Evolutionary conservation across 2,888 invertebrate species (phyloP), one percentile per base, ranked within the genome.

Genomic region (Noctua janthe): DNA sequence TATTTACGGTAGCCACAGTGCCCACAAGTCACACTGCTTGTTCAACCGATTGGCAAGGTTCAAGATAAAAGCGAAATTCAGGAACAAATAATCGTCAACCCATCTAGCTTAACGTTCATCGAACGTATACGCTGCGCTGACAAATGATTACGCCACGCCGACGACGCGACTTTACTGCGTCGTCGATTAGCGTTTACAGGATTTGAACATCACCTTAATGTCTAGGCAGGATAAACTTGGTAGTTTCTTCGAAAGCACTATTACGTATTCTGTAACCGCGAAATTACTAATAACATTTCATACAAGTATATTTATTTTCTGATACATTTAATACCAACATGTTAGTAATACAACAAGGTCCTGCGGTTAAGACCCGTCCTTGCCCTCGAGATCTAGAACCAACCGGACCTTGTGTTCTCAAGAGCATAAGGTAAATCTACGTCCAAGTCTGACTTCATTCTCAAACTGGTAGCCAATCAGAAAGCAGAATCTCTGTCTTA

Each of bases 381-480:
- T 94, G 94, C 88, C 93, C 92, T 91, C 91, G 91, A 91, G 87
- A 89, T 87, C 87, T 87, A 88, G 85, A 90, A 88, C 86, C 84
- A 91, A 88, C 90, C 92, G 92, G 92, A 93, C 92, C 94, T 94
- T 91, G 91, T 86, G 89, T 86, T 91, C 90, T 90, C 79, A 82
- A 85, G 80, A 81, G 74, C 73, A 78, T 47, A 47, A 74, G 43
- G 43, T 84, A 69, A 62, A 74, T 74, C 76, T 77, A 35, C 7
- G 8, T 35, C 35, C 62, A 71, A 72, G 72, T 69, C 49, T 74
- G 49, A 79, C 13, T 81, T 81, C 54, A 74, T 77, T 83, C 15
- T n/a, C 54, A 59, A 75, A 54, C 23, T 64, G 54, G n/a, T 43
- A 67, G 56, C 69, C 54, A 78, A 86, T 78, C 29, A 69, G 8